A percentile compares a stretch with the other conserved stretches of the same genome.
These are phyloP conservation scores for Drosophila pseudotakahashii DNA, from an alignment of 2,888 invertebrate genomes.

Conservation along the genomic window DNA sequence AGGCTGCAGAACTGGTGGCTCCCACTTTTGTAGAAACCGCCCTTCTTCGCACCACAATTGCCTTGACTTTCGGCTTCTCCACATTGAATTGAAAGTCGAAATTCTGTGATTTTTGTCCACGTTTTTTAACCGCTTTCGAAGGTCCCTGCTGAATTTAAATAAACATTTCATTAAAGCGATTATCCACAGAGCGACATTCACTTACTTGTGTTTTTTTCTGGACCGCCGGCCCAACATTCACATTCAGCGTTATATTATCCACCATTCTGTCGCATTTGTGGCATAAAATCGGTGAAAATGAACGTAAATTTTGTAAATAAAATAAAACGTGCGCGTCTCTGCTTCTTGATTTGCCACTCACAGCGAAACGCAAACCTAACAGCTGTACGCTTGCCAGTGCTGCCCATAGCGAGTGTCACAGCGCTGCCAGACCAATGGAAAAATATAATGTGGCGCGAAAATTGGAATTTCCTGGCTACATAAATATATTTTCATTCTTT, in stretches of 20 bases:
- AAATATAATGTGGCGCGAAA: not conserved
- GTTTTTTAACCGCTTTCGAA: conserved; percentile 38
- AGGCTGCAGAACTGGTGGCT: not conserved
- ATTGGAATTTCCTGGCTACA: not conserved
- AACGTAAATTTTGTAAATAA: conserved; percentile 42
- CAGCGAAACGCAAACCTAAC: not conserved
- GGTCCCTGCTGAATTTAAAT: not conserved
- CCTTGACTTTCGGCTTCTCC: conserved; percentile 78
- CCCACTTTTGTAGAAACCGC: not conserved
- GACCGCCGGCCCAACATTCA: conserved; percentile 40
- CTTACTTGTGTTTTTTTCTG: conserved; percentile 57
- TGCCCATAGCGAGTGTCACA: not conserved
- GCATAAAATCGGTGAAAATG: not conserved
- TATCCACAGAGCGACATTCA: not conserved
- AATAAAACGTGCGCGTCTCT: conserved; percentile 66
- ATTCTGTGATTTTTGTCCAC: conserved; percentile 7
- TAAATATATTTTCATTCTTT: too few species aligned
- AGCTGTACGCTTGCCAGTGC: conserved; percentile 11
- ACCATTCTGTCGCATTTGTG: conserved; percentile 46
- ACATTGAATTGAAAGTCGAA: conserved; percentile 61
- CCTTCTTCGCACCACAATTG: conserved; percentile 75
- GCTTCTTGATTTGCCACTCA: conserved; percentile 4
- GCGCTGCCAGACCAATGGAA: not conserved
- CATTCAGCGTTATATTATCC: conserved; percentile 75
- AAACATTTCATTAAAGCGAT: not conserved